Base-by-base conservation (phyloP, 2,797 vertebrate genomes). In the Sebastes itinus region DNA sequence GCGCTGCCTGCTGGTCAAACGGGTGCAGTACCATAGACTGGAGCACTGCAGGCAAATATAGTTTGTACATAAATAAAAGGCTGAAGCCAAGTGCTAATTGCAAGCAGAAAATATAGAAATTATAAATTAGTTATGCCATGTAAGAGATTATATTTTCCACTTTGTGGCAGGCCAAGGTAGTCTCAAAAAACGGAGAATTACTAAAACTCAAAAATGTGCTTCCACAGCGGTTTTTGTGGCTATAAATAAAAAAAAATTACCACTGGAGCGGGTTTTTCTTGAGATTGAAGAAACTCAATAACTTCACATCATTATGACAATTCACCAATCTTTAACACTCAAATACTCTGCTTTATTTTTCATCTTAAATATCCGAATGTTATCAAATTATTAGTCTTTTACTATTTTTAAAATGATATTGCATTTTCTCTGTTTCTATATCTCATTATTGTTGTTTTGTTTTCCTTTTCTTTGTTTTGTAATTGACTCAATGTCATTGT, bases 1-100 rank as follows among this genome's bases (percentile, higher is more conserved):
- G 91, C 91, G 56, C 93, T 77, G 55, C 88, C 95, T 95, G 87
- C 88, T 94, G 95, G 90, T 82, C 27, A 32, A 27, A 69, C 6
- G 18, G 8, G 10, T 60, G 84, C 64, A 88, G 46, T 79, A 32
- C 84, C 42, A 18, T 7, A 0, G 33, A 4, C 5, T 2, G 18
- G 49, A 58, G 56, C 13, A 55, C 22, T 67, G 60, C 55, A n/a
- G 30, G 33, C n/a, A 42, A 27, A 61, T 75, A 2, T 23, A 32
- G 23, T 55, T 70, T 35, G 58, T 42, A 69, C 11, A 42, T 73
- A 68, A 84, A 85, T 72, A 58, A 70, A 72, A 75, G 22, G 32
- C 35, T 66, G 32, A 64, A 49, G 75, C 74, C 27, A 68, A 78
- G 75, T 67, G n/a, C 54, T 85, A 81, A 80, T 85, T 87, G 38